Evolutionary conservation across 2,113 vertebrate genomes (phyloP).

Genomic region (Phyllostomus discolor): DNA sequence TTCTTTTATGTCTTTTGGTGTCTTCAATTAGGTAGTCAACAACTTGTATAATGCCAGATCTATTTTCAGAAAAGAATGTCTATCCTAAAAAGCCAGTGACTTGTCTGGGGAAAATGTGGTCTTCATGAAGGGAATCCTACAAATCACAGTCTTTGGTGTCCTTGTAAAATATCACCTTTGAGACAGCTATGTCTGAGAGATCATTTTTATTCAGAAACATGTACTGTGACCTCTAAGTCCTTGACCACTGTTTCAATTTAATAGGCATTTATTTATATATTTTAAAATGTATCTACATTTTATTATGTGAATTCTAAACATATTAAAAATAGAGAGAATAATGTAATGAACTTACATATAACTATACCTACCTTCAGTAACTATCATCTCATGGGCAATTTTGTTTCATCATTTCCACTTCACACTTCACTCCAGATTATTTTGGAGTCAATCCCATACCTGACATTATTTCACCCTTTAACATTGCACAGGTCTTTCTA

Average conservation of each 20-base stretch:
- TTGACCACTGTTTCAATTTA: not conserved
- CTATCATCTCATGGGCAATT: not conserved
- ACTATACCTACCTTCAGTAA: not conserved
- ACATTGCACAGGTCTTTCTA: not conserved
- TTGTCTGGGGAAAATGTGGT: not conserved
- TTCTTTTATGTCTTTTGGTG: not conserved
- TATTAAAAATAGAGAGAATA: not conserved
- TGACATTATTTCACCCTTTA: conserved; percentile 9
- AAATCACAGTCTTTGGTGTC: not conserved
- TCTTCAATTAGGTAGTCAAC: not conserved
- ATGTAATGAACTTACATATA: not conserved
- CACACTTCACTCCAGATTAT: not conserved
- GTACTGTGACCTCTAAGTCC: not conserved
- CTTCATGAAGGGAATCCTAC: not conserved
- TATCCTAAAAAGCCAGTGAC: not conserved
- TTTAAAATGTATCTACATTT: not conserved
- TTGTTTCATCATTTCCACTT: not conserved
- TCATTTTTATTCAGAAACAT: not conserved
- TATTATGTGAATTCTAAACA: not conserved
- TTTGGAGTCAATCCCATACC: not conserved
- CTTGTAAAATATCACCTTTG: not conserved
- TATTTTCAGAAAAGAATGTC: not conserved
- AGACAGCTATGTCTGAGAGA: not conserved
- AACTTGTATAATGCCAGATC: not conserved
- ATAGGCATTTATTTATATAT: not conserved